These are phyloP conservation scores for Tolypeutes matacus DNA, from an alignment of 2,797 vertebrate genomes.

Conservation along the genomic window DNA sequence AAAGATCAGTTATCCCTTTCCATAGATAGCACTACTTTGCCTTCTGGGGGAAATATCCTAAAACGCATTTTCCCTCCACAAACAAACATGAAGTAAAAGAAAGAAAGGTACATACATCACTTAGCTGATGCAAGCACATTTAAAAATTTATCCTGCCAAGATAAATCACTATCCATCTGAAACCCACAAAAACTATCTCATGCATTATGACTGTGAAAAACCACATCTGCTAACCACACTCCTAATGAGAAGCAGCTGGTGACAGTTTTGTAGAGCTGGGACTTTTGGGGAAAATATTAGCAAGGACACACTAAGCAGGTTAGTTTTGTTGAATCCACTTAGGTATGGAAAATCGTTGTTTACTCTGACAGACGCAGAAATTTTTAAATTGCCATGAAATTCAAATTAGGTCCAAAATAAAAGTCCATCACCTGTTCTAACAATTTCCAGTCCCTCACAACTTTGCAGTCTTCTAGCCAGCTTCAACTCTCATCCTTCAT, in stretches of 20 bases:
- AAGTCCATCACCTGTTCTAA: conserved; percentile 21
- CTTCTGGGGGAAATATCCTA: conserved; percentile 45
- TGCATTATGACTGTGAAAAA: conserved; percentile 72
- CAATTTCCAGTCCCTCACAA: conserved; percentile 29
- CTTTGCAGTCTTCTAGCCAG: background rate
- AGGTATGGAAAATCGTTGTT: conserved; percentile 74
- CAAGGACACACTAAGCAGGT: conserved; percentile 64
- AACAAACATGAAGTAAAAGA: conserved; percentile 35
- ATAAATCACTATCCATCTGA: conserved; percentile 81
- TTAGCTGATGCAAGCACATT: conserved; percentile 77
- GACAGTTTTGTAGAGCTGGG: conserved; percentile 69
- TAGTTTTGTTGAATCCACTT: conserved; percentile 67
- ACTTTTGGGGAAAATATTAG: conserved; percentile 82
- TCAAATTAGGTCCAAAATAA: conserved; percentile 73
- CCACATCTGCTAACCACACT: conserved; percentile 85
- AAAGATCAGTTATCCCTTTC: conserved; percentile 58
- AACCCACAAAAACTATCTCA: conserved; percentile 78
- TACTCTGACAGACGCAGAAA: conserved; percentile 75
- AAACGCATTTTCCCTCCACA: conserved; percentile 46
- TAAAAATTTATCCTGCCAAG: conserved; percentile 69
- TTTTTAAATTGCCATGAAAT: conserved; percentile 74
- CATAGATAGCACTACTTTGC: background rate
- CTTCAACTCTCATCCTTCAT: background rate
- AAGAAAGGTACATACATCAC: conserved; percentile 54
- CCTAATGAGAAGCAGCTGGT: conserved; percentile 83